Conservation (phyloP, 2,888 invertebrate genomes). For the Uropetala carovei region DNA sequence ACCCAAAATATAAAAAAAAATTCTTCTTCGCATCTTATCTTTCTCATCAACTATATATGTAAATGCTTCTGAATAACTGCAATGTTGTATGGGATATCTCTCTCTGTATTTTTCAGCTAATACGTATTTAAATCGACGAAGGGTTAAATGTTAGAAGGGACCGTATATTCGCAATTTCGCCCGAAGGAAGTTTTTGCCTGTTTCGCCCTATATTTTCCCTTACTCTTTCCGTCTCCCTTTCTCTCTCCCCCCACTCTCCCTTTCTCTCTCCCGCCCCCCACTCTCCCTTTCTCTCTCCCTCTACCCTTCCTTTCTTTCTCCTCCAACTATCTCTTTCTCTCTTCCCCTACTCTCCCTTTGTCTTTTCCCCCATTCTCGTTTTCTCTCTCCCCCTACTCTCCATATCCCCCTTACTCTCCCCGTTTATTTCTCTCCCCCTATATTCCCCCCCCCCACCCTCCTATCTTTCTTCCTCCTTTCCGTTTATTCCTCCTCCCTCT, state of each 20-base stretch:
- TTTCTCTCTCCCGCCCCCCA: too few species aligned
- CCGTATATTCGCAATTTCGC: too few species aligned
- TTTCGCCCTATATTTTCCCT: background rate
- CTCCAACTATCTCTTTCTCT: background rate
- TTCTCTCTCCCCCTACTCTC: background rate
- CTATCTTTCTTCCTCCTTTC: background rate
- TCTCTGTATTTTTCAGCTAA: too few species aligned
- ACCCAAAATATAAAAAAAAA: too few species aligned
- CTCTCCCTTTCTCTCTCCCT: too few species aligned
- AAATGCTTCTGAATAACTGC: too few species aligned
- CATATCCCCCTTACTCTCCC: too few species aligned
- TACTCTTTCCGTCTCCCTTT: background rate
- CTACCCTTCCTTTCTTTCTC: background rate
- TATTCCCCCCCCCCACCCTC: background rate
- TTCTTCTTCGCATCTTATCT: too few species aligned
- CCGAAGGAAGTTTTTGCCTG: background rate
- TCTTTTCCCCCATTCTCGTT: background rate
- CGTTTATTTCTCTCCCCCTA: background rate
- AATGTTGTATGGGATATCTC: too few species aligned
- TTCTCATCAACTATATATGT: too few species aligned
- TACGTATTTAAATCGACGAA: too few species aligned
- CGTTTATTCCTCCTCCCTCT: background rate
- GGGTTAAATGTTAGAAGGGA: too few species aligned
- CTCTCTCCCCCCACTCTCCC: background rate
- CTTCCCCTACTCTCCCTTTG: background rate